Evolutionary conservation across 2,113 vertebrate species (phyloP).

Genomic region (Pygoscelis adeliae): DNA sequence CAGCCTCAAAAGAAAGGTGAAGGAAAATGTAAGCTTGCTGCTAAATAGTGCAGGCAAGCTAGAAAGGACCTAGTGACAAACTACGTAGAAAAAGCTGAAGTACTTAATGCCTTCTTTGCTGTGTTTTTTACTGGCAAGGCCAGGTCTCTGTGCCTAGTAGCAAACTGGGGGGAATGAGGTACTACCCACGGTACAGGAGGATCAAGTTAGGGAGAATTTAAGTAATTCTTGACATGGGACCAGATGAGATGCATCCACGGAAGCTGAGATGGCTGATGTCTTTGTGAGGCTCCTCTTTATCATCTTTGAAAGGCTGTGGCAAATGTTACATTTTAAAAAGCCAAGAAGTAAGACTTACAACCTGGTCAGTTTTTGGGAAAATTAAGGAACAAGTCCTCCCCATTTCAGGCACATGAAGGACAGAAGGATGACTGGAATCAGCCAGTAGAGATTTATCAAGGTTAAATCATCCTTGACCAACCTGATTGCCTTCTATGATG

Average conservation of each 20-base stretch:
- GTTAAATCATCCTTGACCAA: neutral
- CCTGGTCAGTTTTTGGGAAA: neutral
- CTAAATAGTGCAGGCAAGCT: neutral
- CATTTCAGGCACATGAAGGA: neutral
- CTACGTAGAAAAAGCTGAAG: neutral
- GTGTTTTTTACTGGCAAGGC: neutral
- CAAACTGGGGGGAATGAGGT: neutral
- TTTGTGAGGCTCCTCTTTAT: neutral
- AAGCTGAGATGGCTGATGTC: neutral
- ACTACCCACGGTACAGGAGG: neutral
- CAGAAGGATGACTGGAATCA: neutral
- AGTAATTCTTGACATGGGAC: neutral
- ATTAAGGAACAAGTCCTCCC: neutral
- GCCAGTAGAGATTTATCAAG: neutral
- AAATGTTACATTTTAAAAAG: neutral
- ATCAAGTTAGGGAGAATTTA: neutral
- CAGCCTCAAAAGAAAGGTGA: neutral
- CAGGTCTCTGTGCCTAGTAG: neutral
- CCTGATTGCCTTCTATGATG: conserved; percentile 5
- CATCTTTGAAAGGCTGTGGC: neutral
- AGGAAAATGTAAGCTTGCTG: neutral
- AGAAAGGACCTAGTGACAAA: neutral
- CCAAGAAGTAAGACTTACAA: neutral
- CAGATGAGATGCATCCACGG: neutral
- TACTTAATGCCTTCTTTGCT: neutral